Evolutionary conservation across 2,888 invertebrate species (phyloP), one percentile per base, ranked within the genome.

Genomic region (Myopa testacea): DNA sequence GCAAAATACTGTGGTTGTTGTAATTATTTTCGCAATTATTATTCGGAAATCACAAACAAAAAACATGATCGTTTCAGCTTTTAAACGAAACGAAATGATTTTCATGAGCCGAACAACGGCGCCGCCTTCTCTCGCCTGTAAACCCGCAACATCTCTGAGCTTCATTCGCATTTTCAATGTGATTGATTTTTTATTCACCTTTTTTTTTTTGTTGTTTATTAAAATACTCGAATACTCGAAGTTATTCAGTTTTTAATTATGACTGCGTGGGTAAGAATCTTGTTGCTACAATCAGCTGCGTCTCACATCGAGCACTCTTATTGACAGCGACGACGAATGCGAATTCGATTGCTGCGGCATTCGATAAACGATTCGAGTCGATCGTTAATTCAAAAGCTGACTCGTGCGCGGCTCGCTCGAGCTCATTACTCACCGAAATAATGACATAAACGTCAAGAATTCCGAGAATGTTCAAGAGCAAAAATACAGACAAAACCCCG

Each of bases 241-340:
- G n/a, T 62, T 19, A 55, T 55, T 55, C 16, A 55, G 4, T 65
- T 65, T 14, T 65, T 65, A 65, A 65, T 65, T 65, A 65, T 37
- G 38, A 65, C 12, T 65, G 65, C 65, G 65, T 65, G 65, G 65
- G 65, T 62, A 65, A 65, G 38, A 65, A 65, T 65, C 65, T 12
- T 14, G 65, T 37, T 19, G 26, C 26, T 14, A 8, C 65, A 34
- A 34, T 65, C 65, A 65, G 65, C 34, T 37, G 65, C 65, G 26
- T 62, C 5, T 26, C 62, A 26, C 34, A 26, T 62, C 34, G 10
- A 4, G 26, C 60, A 60, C 10, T 65, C 38, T 65, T 65, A 65
- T 65, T 38, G 65, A 63, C 62, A 26, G 62, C 8, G 34, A 63
- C 50, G 1, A 5, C 65, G 65, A 37, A 34, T 65, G 65, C 16